Evolutionary conservation across 2,888 invertebrate species (phyloP).

Genomic region (Polyploca ridens): DNA sequence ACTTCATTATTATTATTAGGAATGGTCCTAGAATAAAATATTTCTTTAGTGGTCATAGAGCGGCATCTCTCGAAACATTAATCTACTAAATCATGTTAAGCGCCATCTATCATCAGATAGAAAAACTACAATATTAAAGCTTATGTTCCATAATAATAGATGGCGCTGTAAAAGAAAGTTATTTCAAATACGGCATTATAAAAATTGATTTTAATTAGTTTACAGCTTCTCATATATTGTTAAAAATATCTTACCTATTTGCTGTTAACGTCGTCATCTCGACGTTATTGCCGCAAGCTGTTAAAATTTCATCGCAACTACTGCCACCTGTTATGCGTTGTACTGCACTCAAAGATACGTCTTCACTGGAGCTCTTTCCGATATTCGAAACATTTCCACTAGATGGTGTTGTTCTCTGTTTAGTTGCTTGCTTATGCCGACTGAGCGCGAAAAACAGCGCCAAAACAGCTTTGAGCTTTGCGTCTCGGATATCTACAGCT

Average conservation of each 20-base stretch:
- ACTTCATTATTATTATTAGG: not conserved
- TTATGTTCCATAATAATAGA: not conserved
- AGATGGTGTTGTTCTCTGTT: slow-evolving; percentile 85
- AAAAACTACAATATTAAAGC: not conserved
- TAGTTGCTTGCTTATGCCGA: slow-evolving; percentile 96
- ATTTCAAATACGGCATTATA: not conserved
- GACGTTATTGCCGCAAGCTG: slow-evolving; percentile 70
- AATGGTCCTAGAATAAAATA: not conserved
- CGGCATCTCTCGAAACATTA: not conserved
- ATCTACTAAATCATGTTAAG: not conserved
- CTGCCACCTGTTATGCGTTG: slow-evolving; percentile 85
- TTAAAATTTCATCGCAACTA: slow-evolving; percentile 78
- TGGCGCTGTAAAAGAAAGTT: slow-evolving; percentile 12
- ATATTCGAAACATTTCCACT: slow-evolving; percentile 65
- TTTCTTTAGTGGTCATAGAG: too few relatives aligned
- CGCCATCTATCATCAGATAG: slow-evolving; percentile 31
- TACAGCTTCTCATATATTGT: not conserved
- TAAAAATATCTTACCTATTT: slow-evolving; percentile 65
- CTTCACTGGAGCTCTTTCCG: slow-evolving; percentile 68
- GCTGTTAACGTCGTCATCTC: slow-evolving; percentile 81
- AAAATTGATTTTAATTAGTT: not conserved
- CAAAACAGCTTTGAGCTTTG: slow-evolving; percentile 96
- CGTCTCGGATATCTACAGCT: slow-evolving; percentile 96
- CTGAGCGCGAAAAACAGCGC: slow-evolving; percentile 98
- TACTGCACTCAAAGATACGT: slow-evolving; percentile 70